Evolutionary conservation across 2,888 invertebrate species (phyloP), one percentile per base, ranked within the genome.

Genomic region (Morpho helenor): DNA sequence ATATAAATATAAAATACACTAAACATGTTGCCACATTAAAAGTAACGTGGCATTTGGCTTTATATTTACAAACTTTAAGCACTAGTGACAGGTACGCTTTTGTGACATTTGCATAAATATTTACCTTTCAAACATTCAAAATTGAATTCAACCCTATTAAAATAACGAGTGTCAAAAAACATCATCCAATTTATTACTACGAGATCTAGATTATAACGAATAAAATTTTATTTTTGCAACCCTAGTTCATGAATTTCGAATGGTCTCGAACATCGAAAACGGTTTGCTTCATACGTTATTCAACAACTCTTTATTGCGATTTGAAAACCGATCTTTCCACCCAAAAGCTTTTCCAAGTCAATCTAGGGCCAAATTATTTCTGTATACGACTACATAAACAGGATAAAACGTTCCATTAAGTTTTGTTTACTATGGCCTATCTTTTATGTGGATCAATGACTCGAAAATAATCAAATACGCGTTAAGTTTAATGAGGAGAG

Each of bases 301-400:
- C 54, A 54, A 54, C 48, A 54, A 54, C 54, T 54, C 54, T 54
- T 54, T 54, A 54, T 54, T 54, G 54, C 54, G 54, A 54, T 54
- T 54, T 54, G 54, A 54, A 54, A 54, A 54, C 54, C 54, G 54
- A 54, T 54, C 47, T 48, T 23, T 48, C 54, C 42, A 23, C 46
- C 10, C 52, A 39, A 54, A 48, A 54, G 42, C 47, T 42, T 48
- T 47, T 23, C 42, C 16, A 7, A 47, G 48, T 48, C 48, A 54
- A 54, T 54, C 54, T 40, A 16, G 6, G 40, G 41, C 4, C n/a
- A 42, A 54, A 42, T 54, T 54, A 48, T 42, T 48, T 52, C 42
- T 47, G 16, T 31, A 31, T 31, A 31, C 31, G 31, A 31, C 31
- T 31, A 31, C 31, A 31, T 31, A 31, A 31, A 31, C 31, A 31